Percentiles rank a stretch among this genome's conserved stretches.
Conservation (phyloP, 2,888 invertebrate genomes). For the Ligdia adustata region DNA sequence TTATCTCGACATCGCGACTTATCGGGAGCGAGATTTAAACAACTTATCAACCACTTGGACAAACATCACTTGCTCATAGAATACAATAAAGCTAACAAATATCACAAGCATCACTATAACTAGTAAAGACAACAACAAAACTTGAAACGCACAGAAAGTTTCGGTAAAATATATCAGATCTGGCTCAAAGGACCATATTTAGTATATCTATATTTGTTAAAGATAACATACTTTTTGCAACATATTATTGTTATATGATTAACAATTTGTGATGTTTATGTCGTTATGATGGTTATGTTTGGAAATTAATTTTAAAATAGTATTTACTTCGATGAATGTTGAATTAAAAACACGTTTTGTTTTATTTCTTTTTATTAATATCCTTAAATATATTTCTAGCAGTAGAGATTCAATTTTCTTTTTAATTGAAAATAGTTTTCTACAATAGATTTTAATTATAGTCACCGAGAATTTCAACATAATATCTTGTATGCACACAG, state of each 20-base stretch:
- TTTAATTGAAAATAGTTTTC: no score
- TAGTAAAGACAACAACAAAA: neutral
- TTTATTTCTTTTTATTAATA: neutral
- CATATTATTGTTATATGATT: neutral
- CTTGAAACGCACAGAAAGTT: no score
- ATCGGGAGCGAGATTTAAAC: slow-evolving; percentile 73
- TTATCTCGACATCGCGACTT: slow-evolving; percentile 85
- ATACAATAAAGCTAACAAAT: slow-evolving; percentile 54
- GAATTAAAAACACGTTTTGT: slow-evolving; percentile 2
- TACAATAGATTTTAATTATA: no score
- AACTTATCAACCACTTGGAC: slow-evolving; percentile 64
- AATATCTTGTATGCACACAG: no score
- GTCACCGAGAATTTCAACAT: no score
- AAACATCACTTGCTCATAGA: slow-evolving; percentile 71
- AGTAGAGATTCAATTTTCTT: slow-evolving; percentile 16
- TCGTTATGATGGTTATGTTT: no score
- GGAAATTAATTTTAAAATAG: neutral
- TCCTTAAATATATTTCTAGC: neutral
- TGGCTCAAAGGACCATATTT: neutral
- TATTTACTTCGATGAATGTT: neutral
- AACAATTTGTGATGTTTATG: neutral
- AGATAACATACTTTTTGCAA: neutral
- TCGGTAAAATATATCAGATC: no score
- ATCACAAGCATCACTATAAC: slow-evolving; percentile 45
- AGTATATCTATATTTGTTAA: neutral